phyloP scores from a whole-genome alignment of 2,113 vertebrate genomes.

The Cololabis saira region DNA sequence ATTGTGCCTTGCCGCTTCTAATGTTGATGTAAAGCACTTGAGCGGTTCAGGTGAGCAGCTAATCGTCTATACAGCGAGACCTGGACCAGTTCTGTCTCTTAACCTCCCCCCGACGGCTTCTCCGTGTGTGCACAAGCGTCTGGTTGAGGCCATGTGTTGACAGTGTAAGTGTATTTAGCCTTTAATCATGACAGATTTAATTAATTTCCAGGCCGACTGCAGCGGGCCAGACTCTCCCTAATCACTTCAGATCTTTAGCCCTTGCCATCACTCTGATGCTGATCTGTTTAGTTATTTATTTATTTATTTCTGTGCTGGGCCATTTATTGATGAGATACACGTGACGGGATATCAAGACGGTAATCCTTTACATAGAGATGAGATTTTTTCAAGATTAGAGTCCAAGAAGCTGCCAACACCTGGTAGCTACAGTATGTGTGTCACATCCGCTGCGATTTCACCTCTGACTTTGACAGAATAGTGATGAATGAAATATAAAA shows the following conservation, averaged over 20 bases:
- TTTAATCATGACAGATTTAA: constrained; percentile 72
- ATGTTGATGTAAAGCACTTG: too few species aligned
- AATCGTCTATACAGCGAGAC: not conserved
- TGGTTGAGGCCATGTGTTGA: constrained; percentile 35
- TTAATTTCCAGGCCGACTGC: constrained; percentile 65
- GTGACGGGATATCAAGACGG: constrained; percentile 38
- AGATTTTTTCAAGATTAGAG: too few species aligned
- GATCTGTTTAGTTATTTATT: constrained; percentile 3
- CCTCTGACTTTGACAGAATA: too few species aligned
- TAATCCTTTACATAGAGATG: not conserved
- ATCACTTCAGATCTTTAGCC: constrained; percentile 65
- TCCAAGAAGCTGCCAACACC: too few species aligned
- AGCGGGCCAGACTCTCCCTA: constrained; percentile 62
- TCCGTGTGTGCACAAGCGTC: constrained; percentile 5
- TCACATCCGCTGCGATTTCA: too few species aligned
- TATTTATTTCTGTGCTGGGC: constrained; percentile 6
- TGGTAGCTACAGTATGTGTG: too few species aligned
- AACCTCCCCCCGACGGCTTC: constrained; percentile 12
- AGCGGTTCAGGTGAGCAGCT: constrained; percentile 45
- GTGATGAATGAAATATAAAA: too few species aligned
- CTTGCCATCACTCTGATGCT: constrained; percentile 50
- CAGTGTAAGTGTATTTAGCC: constrained; percentile 49
- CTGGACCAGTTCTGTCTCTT: constrained; percentile 35
- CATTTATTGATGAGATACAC: constrained; percentile 64
- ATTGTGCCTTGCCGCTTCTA: too few species aligned